Conservation (phyloP, 2,888 invertebrate genomes). For the Pammene aurita region DNA sequence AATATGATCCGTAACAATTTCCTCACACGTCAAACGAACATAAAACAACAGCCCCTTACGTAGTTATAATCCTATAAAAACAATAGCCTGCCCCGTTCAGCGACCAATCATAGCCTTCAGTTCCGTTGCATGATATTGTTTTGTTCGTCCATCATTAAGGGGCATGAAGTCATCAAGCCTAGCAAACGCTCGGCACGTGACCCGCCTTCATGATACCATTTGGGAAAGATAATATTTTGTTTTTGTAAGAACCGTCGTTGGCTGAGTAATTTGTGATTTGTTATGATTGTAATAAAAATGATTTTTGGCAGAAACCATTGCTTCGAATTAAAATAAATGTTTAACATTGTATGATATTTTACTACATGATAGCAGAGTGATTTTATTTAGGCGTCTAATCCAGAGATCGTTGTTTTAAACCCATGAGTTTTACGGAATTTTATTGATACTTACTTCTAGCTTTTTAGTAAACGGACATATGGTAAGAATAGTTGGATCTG, state of each 20-base stretch:
- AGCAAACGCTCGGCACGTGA: slow-evolving; percentile 60
- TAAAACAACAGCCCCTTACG: slow-evolving; percentile 36
- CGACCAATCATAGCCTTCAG: slow-evolving; percentile 37
- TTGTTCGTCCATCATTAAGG: slow-evolving; percentile 55
- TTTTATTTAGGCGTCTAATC: too few species aligned
- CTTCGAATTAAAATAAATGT: neutral
- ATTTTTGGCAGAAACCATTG: neutral
- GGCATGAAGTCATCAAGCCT: slow-evolving; percentile 61
- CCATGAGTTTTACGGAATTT: too few species aligned
- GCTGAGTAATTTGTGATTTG: slow-evolving; percentile 39
- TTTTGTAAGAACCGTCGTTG: slow-evolving; percentile 30
- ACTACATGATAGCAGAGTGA: too few species aligned
- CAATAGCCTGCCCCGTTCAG: slow-evolving; percentile 34
- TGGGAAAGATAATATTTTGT: slow-evolving; percentile 43
- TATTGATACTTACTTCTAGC: too few species aligned
- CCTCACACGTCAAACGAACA: slow-evolving; percentile 17
- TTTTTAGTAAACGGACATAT: too few species aligned
- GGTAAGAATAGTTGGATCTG: too few species aligned
- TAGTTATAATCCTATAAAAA: slow-evolving; percentile 44
- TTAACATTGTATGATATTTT: too few species aligned
- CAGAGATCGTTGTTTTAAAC: too few species aligned
- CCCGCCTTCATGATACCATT: slow-evolving; percentile 50
- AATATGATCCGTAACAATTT: slow-evolving; percentile 6
- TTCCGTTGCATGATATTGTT: slow-evolving; percentile 48
- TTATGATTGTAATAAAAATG: slow-evolving; percentile 22